A percentile compares a stretch with the other conserved stretches of the same genome.
Conservation (phyloP, 2,888 invertebrate genomes). For the Brachynemurus nebulosus region DNA sequence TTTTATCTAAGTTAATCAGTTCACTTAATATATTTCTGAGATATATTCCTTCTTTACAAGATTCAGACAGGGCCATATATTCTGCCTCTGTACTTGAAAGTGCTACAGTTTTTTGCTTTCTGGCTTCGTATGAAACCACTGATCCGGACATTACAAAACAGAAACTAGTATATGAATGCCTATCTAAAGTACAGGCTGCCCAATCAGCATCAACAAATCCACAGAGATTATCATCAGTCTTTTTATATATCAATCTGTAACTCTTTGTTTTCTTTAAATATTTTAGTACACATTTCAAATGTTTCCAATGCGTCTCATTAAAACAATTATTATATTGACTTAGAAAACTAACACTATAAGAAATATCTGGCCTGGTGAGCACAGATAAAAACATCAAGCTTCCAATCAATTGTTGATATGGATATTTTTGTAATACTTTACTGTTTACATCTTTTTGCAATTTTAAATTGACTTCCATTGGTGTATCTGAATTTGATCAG, state of each 20-base stretch:
- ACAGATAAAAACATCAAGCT: conserved; percentile 19
- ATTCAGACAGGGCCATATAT: too few species aligned
- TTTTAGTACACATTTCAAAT: conserved; percentile 16
- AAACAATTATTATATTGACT: conserved; percentile 18
- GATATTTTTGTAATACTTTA: conserved; percentile 11
- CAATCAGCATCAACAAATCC: conserved; percentile 21
- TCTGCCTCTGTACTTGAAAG: too few species aligned
- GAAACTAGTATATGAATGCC: conserved; percentile 28
- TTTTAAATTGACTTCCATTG: conserved; percentile 14
- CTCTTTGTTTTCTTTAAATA: conserved; percentile 16
- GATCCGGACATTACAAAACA: conserved; percentile 19
- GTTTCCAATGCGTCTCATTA: conserved; percentile 15
- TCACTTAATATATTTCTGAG: conserved; percentile 12
- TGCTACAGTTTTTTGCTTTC: conserved; percentile 23
- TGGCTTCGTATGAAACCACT: conserved; percentile 22
- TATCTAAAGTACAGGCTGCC: conserved; percentile 17
- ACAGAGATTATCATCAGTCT: conserved; percentile 10
- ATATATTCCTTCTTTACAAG: conserved; percentile 17
- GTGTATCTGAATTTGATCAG: conserved; percentile 13
- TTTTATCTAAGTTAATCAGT: conserved; percentile 12
- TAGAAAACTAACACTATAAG: conserved; percentile 17
- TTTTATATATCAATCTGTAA: conserved; percentile 15
- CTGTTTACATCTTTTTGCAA: conserved; percentile 2
- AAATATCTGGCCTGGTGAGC: conserved; percentile 19
- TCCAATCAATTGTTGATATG: conserved; percentile 18